Percentiles rank a stretch among this genome's conserved stretches.
phyloP scores from a whole-genome alignment of 2,888 invertebrate species.

The Cotesia congregata region DNA sequence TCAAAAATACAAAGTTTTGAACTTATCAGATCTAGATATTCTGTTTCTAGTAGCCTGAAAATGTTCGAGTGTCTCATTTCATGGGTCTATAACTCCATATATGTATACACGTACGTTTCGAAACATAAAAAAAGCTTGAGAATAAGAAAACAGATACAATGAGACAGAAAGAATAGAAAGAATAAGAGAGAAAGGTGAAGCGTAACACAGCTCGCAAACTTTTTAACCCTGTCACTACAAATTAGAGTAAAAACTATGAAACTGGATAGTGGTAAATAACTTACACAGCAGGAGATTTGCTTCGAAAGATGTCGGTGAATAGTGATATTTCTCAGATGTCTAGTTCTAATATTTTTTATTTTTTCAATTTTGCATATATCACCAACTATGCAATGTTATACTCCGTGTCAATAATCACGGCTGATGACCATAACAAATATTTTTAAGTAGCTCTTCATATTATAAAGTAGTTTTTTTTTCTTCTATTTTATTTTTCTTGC shows the following conservation, averaged over 20 bases:
- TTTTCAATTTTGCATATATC: background rate
- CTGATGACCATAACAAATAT: background rate
- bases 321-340: background rate
- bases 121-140: conserved; percentile 28
- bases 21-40: no score
- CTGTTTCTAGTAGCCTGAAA: conserved; percentile 21
- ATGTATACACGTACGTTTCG: background rate
- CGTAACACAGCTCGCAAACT: conserved; percentile 66
- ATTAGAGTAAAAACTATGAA: conserved; percentile 69
- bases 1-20: no score
- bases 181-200: conserved; percentile 45
- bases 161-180: conserved; percentile 32
- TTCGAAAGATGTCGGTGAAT: background rate
- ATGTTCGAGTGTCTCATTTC: conserved; percentile 6
- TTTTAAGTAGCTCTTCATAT: background rate
- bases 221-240: conserved; percentile 67
- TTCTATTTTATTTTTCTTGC: no score
- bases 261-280: conserved; percentile 68
- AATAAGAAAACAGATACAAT: conserved; percentile 22
- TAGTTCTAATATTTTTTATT: background rate
- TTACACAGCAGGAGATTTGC: conserved; percentile 63
- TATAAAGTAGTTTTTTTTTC: no score
- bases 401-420: background rate
- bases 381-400: background rate
- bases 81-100: background rate